Base-by-base conservation (phyloP, 1,140 invertebrate genomes). In the Meteorus sp. region DNA sequence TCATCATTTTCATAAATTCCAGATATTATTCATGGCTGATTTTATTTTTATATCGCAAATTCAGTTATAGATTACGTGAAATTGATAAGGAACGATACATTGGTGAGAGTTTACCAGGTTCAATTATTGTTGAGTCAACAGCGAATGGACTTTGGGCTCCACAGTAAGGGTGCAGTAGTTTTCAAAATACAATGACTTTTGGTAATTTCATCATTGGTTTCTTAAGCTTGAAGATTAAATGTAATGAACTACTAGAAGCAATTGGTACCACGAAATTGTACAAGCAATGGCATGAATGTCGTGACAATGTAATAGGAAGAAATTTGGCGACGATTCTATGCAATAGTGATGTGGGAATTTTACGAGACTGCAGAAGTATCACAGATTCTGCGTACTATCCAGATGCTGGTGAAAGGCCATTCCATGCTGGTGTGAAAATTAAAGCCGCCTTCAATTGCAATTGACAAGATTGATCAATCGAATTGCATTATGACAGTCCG, bases 291-390 rank as follows among this genome's bases (percentile, higher is more conserved):
- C 56, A 63, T 29, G 15, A 60, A 7, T 72, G 69, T 70, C 69
- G 64, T 41, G 50, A 68, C 17, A 52, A 55, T 13, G 35, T 53
- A n/a, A 39, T 29, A 9, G 27, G 11, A 3, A 13, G 41, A 8
- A 45, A 67, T 39, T 56, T 77, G 1, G 44, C 41, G 11, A 51
- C 60, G 17, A 44, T 71, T 31, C 55, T 76, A 8, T 54, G 27
- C 19, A 66, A 67, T 45, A 65, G 60, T 7, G 55, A 66, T 15
- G 39, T 59, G 0, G 59, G 56, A 4, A 53, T 60, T 27, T 43
- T 76, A 23, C 65, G 69, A 15, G 73, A 76, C 37, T 76, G 74
- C 23, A 67, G 57, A 33, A 65, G 58, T 13, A 68, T 76, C 15
- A 19, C 51, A 0, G 52, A 62, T 17, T 8, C 9, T 13, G 9